Evolutionary conservation across 2,888 invertebrate species (phyloP).

Genomic region (Platycnemis pennipes): DNA sequence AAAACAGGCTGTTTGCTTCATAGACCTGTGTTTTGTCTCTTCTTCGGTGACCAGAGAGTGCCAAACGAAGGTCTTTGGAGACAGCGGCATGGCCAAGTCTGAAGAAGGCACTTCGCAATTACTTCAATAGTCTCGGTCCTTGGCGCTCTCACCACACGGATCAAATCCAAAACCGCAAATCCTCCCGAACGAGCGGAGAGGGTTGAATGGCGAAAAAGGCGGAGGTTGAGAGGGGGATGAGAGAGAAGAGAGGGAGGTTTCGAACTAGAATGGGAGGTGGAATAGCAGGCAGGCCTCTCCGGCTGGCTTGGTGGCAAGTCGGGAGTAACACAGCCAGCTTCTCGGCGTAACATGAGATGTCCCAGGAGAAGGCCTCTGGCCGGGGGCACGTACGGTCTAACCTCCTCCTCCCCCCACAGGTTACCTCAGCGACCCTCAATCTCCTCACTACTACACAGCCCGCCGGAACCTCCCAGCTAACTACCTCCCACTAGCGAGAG

Average conservation of each 20-base stretch:
- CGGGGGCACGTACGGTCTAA: constrained; percentile 43
- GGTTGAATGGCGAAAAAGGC: constrained; percentile 1
- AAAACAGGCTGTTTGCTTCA: no score
- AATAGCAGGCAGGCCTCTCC: neutral
- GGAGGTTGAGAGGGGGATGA: neutral
- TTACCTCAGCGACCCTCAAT: neutral
- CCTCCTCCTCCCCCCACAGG: neutral
- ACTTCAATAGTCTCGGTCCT: constrained; percentile 30
- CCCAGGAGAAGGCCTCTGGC: constrained; percentile 39
- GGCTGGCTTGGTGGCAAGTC: constrained; percentile 34
- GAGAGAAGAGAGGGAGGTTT: neutral
- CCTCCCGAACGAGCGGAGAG: constrained; percentile 33
- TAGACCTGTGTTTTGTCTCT: no score
- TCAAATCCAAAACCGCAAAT: constrained; percentile 23
- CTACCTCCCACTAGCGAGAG: neutral
- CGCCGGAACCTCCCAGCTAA: neutral
- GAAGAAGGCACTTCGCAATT: constrained; percentile 36
- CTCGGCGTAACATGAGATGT: constrained; percentile 52
- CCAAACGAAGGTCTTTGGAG: neutral
- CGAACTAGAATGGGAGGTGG: neutral
- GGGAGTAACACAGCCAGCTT: constrained; percentile 50
- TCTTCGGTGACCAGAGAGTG: neutral
- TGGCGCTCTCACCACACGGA: neutral
- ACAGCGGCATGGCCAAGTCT: neutral
- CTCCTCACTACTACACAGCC: neutral